Conservation (phyloP, 2,888 invertebrate genomes). For the Copidosoma aretas region DNA sequence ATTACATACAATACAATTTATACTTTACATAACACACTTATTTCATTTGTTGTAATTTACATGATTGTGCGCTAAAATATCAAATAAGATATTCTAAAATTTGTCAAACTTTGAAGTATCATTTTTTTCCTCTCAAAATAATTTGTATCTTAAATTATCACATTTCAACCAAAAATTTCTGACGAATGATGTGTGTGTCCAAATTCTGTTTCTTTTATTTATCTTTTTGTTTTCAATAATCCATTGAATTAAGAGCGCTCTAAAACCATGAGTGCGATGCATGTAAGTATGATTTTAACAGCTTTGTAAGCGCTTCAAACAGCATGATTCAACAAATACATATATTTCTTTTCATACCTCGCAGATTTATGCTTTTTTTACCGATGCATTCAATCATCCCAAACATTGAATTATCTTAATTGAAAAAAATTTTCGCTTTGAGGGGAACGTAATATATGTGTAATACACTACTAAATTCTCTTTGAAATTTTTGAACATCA, state of each 20-base stretch:
- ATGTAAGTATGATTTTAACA: not conserved
- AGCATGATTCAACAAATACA: too few relatives aligned
- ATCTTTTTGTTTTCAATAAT: too few relatives aligned
- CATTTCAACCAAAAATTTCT: slow-evolving; percentile 33
- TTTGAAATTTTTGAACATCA: slow-evolving; percentile 20
- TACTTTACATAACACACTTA: slow-evolving; percentile 28
- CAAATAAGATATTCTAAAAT: slow-evolving; percentile 21
- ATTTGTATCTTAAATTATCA: slow-evolving; percentile 30
- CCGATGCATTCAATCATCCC: too few relatives aligned
- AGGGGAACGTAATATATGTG: too few relatives aligned
- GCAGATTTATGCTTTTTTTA: too few relatives aligned
- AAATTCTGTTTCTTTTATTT: slow-evolving; percentile 29
- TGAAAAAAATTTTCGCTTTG: too few relatives aligned
- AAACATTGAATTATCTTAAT: too few relatives aligned
- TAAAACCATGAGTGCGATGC: too few relatives aligned
- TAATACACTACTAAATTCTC: too few relatives aligned
- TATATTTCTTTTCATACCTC: too few relatives aligned
- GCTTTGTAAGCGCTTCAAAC: too few relatives aligned
- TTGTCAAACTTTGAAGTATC: not conserved
- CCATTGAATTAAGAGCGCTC: too few relatives aligned
- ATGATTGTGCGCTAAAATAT: slow-evolving; percentile 21
- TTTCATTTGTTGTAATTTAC: slow-evolving; percentile 15
- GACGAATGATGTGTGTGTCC: slow-evolving; percentile 32
- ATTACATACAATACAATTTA: slow-evolving; percentile 38
- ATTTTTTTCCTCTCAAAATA: slow-evolving; percentile 14